A percentile compares a stretch with the other conserved stretches of the same genome.
Conservation (phyloP, 2,113 vertebrate genomes). For the Lycaon pictus region DNA sequence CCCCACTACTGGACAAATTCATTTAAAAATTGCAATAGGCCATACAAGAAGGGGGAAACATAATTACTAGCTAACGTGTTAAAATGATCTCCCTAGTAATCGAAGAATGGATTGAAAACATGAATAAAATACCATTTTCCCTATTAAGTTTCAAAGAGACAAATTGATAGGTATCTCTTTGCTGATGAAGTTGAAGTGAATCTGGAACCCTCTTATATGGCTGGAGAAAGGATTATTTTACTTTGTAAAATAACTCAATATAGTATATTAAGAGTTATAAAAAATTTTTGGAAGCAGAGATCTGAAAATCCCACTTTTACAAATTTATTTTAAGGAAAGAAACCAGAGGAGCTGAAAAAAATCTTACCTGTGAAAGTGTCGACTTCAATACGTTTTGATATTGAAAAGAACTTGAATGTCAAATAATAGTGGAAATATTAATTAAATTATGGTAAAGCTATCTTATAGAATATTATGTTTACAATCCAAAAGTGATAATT, state of each 20-base stretch:
- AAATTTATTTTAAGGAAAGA: neutral
- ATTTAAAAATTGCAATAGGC: neutral
- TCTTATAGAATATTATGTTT: neutral
- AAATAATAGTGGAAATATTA: neutral
- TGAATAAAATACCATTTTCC: neutral
- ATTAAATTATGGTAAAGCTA: neutral
- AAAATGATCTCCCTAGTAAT: neutral
- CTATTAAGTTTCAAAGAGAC: neutral
- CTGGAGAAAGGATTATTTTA: neutral
- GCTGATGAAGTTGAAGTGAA: neutral
- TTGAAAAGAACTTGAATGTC: neutral
- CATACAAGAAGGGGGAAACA: neutral
- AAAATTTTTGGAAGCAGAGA: conserved; percentile 34
- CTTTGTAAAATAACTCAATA: neutral
- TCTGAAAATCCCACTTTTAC: neutral
- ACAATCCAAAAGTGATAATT: neutral
- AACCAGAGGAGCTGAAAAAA: neutral
- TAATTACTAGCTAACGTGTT: neutral
- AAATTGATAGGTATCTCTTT: neutral
- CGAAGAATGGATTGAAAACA: neutral
- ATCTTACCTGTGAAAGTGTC: neutral
- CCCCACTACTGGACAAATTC: neutral
- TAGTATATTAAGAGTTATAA: neutral
- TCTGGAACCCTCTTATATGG: neutral
- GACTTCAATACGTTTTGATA: neutral